These are phyloP conservation scores for Agrochola lota DNA, from an alignment of 2,888 invertebrate genomes.

Conservation along the genomic window DNA sequence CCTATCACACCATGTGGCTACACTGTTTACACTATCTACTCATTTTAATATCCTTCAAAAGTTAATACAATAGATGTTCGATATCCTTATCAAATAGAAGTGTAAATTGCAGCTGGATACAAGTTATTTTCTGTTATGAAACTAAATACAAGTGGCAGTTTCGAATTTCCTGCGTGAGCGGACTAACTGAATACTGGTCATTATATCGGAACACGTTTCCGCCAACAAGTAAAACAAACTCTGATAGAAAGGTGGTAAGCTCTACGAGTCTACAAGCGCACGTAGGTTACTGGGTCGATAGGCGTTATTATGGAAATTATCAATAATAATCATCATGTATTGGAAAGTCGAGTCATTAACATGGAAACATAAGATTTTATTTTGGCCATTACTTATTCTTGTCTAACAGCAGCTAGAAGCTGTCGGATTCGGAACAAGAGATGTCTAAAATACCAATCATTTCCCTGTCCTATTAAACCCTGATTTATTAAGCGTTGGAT, in stretches of 20 bases:
- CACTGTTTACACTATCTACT: neutral
- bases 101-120: constrained; percentile 35
- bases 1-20: no score
- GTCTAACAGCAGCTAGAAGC: neutral
- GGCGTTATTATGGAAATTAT: constrained; percentile 68
- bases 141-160: constrained; percentile 50
- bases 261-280: constrained; percentile 60
- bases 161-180: constrained; percentile 72
- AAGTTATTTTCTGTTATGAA: constrained; percentile 57
- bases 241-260: constrained; percentile 74
- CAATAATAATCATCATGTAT: constrained; percentile 53
- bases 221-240: constrained; percentile 79
- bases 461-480: neutral
- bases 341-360: constrained; percentile 59
- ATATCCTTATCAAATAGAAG: constrained; percentile 35
- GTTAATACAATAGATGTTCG: constrained; percentile 12
- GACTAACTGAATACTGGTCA: constrained; percentile 64
- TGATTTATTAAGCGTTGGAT: neutral
- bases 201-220: constrained; percentile 72
- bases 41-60: constrained; percentile 8
- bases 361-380: constrained; percentile 24
- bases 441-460: neutral
- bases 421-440: constrained; percentile 2
- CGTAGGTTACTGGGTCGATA: constrained; percentile 76
- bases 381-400: neutral